phyloP scores from a whole-genome alignment of 2,113 vertebrate species.

The Lophura nycthemera region DNA sequence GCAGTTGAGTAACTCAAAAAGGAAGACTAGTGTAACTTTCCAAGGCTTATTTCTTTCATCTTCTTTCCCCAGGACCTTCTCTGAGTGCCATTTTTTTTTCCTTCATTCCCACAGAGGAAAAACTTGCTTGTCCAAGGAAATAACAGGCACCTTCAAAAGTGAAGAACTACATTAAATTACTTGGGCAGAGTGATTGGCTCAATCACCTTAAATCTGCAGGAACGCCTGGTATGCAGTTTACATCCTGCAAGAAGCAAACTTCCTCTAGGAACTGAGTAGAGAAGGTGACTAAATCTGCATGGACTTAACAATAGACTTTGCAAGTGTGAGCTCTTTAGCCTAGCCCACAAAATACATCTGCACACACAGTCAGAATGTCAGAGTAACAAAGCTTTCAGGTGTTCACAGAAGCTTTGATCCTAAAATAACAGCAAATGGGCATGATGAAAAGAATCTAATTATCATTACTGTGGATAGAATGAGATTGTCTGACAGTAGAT shows the following conservation, averaged over 20 bases:
- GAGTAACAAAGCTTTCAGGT: neutral
- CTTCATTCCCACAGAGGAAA: neutral
- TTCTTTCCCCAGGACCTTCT: neutral
- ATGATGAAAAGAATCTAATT: neutral
- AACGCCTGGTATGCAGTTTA: constrained; percentile 28
- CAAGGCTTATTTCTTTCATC: neutral
- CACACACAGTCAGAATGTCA: neutral
- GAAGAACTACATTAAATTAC: constrained; percentile 2
- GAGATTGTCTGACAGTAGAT: neutral
- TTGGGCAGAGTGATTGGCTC: constrained; percentile 1
- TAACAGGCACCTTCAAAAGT: neutral
- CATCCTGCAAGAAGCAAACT: neutral
- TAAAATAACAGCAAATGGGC: neutral
- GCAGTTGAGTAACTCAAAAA: neutral
- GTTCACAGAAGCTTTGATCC: neutral
- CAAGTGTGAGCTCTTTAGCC: neutral
- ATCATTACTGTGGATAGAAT: neutral
- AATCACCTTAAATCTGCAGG: constrained; percentile 35
- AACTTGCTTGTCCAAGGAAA: neutral
- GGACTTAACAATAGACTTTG: neutral
- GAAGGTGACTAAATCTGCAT: neutral
- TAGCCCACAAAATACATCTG: neutral
- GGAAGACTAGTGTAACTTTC: neutral
- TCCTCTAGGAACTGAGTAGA: neutral
- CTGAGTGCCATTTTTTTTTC: neutral